Evolutionary conservation across 1,140 invertebrate genomes (phyloP), one percentile per base, ranked within the genome.

Genomic region (Trachymyrmex cornetzi): DNA sequence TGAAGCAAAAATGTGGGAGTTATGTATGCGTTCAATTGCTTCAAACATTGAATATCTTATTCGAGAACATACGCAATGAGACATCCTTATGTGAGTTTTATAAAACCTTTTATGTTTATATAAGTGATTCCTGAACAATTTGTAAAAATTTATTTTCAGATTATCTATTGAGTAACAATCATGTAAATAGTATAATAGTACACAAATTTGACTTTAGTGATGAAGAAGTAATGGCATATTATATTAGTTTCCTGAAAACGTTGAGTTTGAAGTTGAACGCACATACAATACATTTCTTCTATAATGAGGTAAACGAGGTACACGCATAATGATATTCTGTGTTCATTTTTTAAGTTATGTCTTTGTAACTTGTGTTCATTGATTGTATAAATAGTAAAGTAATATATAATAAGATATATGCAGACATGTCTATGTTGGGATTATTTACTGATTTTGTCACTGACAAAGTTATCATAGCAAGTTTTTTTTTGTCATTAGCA

Each of bases 151-250:
- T 64, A 1, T 71, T 97, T 97, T 87, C 96, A 99, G 99, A 99
- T 97, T 99, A 99, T 96, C 96, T 99, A 79, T 96, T 99, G 22
- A 99, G 99, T 92, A 99, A 99, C 95, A 99, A 99, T 96, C 99
- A 99, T 96, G 99, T 99, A 24, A 99, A 99, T 95, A 99, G 98
- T 53, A 99, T 99, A 93, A 99, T 99, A 94, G 98, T 99, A 57
- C 99, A 99, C 95, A 99, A 99, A 96, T 99, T 99, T 97, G 99
- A 99, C 95, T 99, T 99, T 93, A 99, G 98, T 19, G 99, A 99
- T 96, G 99, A 99, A 96, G 99, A 99, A 97, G 99, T 99, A 3
- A 99, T 99, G 99, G 99, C 99, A 6, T 99, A 99, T 95, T 99
- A 99, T 95, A 99, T 99, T 94, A 99, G 99, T 66, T 99, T 99